Conservation (phyloP, 2,113 vertebrate genomes). For the Anarhynchus alexandrinus region DNA sequence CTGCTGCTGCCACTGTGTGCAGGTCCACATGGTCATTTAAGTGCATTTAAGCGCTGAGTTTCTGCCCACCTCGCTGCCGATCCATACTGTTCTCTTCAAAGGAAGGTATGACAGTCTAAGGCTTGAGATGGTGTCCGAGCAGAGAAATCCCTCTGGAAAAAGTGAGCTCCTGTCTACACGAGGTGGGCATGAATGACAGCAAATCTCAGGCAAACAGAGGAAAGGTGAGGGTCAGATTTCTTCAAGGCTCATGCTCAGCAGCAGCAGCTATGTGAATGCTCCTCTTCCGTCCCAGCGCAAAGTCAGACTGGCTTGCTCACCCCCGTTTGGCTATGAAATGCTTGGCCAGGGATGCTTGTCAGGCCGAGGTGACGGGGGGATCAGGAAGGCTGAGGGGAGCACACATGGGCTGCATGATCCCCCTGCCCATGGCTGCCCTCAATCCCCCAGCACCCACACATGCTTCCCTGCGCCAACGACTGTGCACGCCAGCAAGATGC, state of each 20-base stretch:
- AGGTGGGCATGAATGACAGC: not conserved
- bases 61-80: not conserved
- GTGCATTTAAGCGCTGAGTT: not conserved
- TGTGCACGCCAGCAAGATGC: accelerated
- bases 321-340: not conserved
- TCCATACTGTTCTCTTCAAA: not conserved
- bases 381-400: not conserved
- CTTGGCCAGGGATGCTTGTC: not conserved
- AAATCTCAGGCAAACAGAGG: not conserved
- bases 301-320: not conserved
- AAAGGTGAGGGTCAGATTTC: not conserved
- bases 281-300: not conserved
- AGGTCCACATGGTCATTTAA: not conserved
- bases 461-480: accelerated
- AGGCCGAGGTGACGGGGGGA: not conserved
- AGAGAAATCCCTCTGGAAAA: not conserved
- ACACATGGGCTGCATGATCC: too few relatives aligned
- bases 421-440: too few relatives aligned
- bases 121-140: accelerated
- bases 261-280: not conserved
- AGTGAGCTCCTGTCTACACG: not conserved
- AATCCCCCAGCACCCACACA: accelerated
- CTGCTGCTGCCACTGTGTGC: not conserved
- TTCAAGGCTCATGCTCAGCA: not conserved
- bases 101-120: not conserved